Evolutionary conservation across 2,113 vertebrate species (phyloP).

Genomic region (Australoheros scitulus): DNA sequence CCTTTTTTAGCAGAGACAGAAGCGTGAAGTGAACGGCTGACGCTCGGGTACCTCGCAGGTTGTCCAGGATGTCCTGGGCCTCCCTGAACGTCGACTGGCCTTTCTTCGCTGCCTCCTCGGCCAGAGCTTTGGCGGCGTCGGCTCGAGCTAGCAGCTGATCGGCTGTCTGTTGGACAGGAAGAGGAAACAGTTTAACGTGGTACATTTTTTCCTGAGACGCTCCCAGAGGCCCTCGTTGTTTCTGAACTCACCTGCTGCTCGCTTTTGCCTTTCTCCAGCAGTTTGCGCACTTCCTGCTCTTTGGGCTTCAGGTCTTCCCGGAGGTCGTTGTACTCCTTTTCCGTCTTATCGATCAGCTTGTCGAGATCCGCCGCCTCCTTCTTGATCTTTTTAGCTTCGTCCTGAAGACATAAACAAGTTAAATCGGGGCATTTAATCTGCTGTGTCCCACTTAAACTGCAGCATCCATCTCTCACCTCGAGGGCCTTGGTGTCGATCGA

Average conservation of each 20-base stretch:
- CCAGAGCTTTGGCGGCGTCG: conserved; percentile 93
- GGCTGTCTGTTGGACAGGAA: conserved; percentile 83
- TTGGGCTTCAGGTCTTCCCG: conserved; percentile 91
- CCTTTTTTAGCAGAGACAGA: not conserved
- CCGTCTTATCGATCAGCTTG: conserved; percentile 88
- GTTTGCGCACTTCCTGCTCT: conserved; percentile 91
- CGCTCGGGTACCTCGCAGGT: conserved; percentile 84
- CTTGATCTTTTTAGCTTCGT: conserved; percentile 91
- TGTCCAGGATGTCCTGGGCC: conserved; percentile 90
- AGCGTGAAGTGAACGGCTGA: not conserved
- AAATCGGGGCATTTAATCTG: not conserved
- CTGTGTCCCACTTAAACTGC: rapidly evolving
- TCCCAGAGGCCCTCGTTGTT: not conserved
- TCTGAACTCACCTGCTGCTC: conserved; percentile 90
- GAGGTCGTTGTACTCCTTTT: conserved; percentile 91
- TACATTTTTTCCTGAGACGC: rapidly evolving
- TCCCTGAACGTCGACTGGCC: conserved; percentile 89
- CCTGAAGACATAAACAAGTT: conserved; percentile 69
- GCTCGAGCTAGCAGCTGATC: conserved; percentile 96
- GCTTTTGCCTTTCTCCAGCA: conserved; percentile 93
- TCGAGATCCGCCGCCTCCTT: conserved; percentile 92
- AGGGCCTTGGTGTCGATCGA: conserved; percentile 83
- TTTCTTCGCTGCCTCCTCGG: conserved; percentile 92
- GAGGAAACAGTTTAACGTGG: not conserved
- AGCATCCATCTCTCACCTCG: conserved; percentile 78